Base-by-base conservation (phyloP, 2,113 vertebrate genomes). In the Leucoraja erinaceus region DNA sequence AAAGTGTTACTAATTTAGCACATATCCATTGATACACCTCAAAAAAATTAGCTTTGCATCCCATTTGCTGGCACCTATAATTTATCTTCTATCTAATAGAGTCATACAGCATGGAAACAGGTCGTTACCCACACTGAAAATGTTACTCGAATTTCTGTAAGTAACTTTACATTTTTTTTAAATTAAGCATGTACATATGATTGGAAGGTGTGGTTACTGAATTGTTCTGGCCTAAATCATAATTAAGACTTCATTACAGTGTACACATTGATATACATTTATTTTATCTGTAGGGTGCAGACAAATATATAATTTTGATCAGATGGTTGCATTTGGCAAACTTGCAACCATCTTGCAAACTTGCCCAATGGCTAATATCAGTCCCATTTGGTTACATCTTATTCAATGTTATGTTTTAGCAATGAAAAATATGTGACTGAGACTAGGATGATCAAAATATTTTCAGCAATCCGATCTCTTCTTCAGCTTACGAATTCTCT, bases 401-500 rank as follows among this genome's bases (percentile, higher is more conserved):
- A 38, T 90, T 90, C 63, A 90, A 38, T 59, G 66, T 90, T 90
- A 68, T 90, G 28, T 70, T 90, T 70, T 33, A 90, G 31, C 63
- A 38, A 22, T 70, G 66, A 90, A 90, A 90, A 16, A 90, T 47
- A 47, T 70, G 7, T 38, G 8, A 59, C 83, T n/a, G 59, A 63
- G 11, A 70, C n/a, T 68, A 3, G 0, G n/a, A 68, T n/a, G 66
- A 68, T 70, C 33, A 38, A 90, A 66, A 68, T 90, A 68, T 90
- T 61, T 90, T 90, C 86, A 68, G 61, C 66, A 68, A 16, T 90
- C 86, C 20, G 63, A 70, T 90, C 86, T 93, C 93, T 95, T 96
- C 93, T 93, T 95, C 70, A 94, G 94, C 94, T 95, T 96, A 94
- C 94, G 95, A 8, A 95, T 93, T 93, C 95, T 96, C 74, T 97